Evolutionary conservation across 35 echinoderm and acorn worm genomes (phyloP).

Genomic region (Apostichopus parvimensis): DNA sequence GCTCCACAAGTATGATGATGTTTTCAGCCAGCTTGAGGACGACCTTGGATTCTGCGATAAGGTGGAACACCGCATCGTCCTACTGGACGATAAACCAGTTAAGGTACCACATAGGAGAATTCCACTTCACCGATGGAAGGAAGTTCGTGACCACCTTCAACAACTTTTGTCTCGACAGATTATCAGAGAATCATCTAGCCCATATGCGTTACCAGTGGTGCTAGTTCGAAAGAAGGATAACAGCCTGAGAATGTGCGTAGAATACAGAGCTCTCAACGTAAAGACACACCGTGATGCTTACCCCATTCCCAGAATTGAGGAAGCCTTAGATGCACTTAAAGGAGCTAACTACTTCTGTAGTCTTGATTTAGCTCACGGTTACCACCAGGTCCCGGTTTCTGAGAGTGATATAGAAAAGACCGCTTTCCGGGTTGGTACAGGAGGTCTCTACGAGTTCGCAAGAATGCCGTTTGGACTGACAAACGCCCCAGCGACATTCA

Average conservation of each 20-base stretch:
- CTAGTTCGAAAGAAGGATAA: too few relatives aligned
- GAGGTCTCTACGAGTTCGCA: constrained; percentile 57
- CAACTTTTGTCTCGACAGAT: background rate
- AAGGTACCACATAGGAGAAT: constrained; percentile 20
- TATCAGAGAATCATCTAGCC: too few relatives aligned
- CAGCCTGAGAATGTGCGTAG: too few relatives aligned
- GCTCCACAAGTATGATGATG: too few relatives aligned
- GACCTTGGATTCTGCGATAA: too few relatives aligned
- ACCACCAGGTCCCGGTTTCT: constrained; percentile 50
- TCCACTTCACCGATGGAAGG: constrained; percentile 31
- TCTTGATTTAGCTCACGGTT: constrained; percentile 49
- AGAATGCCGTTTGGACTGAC: constrained; percentile 65
- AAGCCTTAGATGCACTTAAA: background rate
- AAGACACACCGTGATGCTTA: too few relatives aligned
- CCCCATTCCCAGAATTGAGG: too few relatives aligned
- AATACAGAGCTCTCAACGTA: too few relatives aligned
- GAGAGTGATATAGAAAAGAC: constrained; percentile 57
- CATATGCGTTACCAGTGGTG: too few relatives aligned
- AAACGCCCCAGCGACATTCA: constrained; percentile 68
- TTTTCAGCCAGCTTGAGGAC: too few relatives aligned
- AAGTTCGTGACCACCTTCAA: background rate
- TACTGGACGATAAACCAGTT: background rate
- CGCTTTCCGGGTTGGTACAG: constrained; percentile 57
- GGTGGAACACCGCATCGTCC: background rate
- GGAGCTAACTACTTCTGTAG: constrained; percentile 66